These are phyloP conservation scores for Genyomyrus donnyi DNA, from an alignment of 2,113 vertebrate species.

Conservation along the genomic window DNA sequence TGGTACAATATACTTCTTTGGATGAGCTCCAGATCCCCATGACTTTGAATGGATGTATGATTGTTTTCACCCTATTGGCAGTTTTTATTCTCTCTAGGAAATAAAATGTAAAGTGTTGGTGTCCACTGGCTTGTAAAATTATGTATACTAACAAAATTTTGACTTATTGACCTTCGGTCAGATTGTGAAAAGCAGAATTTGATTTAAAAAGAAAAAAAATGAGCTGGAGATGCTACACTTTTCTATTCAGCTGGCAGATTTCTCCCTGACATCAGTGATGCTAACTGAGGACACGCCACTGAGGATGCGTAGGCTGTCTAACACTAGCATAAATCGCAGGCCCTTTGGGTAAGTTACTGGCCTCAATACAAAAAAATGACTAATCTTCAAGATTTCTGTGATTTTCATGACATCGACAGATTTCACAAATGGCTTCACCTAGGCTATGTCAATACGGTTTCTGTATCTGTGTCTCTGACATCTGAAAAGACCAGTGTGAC, in stretches of 20 bases:
- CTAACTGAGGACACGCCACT: neutral
- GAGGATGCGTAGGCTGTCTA: neutral
- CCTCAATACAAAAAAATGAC: neutral
- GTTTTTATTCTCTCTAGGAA: neutral
- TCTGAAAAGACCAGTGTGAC: neutral
- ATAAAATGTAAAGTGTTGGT: neutral
- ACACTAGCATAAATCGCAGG: neutral
- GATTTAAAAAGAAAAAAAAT: neutral
- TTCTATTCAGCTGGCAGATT: neutral
- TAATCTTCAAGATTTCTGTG: neutral
- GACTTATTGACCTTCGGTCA: neutral
- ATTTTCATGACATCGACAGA: neutral
- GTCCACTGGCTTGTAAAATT: neutral
- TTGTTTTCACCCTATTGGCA: neutral
- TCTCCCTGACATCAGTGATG: neutral
- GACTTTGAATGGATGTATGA: neutral
- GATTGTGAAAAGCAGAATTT: neutral
- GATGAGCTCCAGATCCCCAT: neutral
- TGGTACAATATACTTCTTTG: neutral
- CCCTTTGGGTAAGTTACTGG: neutral
- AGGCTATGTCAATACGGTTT: neutral
- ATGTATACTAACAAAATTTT: neutral
- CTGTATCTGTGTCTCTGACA: neutral
- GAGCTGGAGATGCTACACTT: neutral
- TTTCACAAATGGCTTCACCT: neutral